These are phyloP conservation scores for Sebastes itinus DNA, from an alignment of 2,797 vertebrate species.

Conservation along the genomic window DNA sequence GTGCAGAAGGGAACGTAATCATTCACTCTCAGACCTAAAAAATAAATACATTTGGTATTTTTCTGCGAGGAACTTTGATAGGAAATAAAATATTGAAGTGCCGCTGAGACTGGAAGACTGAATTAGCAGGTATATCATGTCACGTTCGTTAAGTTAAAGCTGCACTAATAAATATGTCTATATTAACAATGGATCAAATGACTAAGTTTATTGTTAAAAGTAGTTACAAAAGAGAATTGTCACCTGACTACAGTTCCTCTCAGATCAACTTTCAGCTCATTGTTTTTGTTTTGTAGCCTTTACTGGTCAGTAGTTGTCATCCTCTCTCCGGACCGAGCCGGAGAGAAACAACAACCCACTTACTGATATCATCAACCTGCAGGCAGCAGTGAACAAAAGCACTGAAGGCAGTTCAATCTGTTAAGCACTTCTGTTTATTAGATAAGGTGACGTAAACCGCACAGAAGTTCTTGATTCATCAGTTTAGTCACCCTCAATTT, in stretches of 20 bases:
- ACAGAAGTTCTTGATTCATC: background rate
- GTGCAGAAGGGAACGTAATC: background rate
- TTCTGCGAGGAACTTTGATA: background rate
- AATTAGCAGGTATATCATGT: background rate
- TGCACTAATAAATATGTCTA: background rate
- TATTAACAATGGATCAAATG: background rate
- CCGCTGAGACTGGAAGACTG: background rate
- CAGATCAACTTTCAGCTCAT: background rate
- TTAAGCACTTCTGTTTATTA: background rate
- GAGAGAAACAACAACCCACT: background rate
- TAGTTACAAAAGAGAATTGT: background rate
- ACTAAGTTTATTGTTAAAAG: background rate
- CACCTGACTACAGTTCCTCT: background rate
- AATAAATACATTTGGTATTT: background rate
- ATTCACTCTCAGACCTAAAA: background rate
- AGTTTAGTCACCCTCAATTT: background rate
- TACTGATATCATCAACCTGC: background rate
- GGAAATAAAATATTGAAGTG: background rate
- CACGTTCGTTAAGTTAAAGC: background rate
- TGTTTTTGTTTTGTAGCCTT: background rate
- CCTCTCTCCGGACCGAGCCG: too few relatives aligned
- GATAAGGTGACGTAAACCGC: background rate
- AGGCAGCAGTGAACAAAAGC: background rate
- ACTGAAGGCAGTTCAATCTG: background rate
- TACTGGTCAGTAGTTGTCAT: background rate